Conservation (phyloP, 2,888 invertebrate species). For the Rhagonycha lutea region DNA sequence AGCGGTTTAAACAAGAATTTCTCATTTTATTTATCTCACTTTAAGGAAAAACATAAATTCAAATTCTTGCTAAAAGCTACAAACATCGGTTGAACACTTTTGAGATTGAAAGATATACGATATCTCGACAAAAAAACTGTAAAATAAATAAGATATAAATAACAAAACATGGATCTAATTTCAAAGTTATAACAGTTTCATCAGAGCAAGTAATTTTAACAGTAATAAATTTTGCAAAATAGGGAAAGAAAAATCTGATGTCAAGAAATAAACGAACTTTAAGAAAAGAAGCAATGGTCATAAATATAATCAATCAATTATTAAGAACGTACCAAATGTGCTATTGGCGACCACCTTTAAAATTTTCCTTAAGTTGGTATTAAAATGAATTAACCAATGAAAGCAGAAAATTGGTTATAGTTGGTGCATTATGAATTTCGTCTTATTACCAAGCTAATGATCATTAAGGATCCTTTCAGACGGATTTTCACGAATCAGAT, state of each 20-base stretch:
- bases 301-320: too few species aligned
- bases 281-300: not conserved
- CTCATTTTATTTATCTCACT: conserved; percentile 4
- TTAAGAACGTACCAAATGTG: too few species aligned
- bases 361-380: too few species aligned
- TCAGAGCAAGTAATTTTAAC: not conserved
- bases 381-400: too few species aligned
- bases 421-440: too few species aligned
- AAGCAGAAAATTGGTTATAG: too few species aligned
- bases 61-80: conserved; percentile 1
- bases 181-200: not conserved
- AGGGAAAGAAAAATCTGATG: not conserved
- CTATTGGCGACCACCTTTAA: too few species aligned
- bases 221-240: not conserved
- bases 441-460: too few species aligned
- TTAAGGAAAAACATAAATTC: conserved; percentile 1
- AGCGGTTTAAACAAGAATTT: conserved; percentile 4
- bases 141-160: not conserved
- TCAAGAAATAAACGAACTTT: not conserved
- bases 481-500: too few species aligned
- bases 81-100: not conserved
- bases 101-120: not conserved
- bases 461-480: too few species aligned
- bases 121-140: not conserved
- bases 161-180: not conserved